Evolutionary conservation across 2,113 vertebrate species (phyloP).

Genomic region (Heptranchias perlo): DNA sequence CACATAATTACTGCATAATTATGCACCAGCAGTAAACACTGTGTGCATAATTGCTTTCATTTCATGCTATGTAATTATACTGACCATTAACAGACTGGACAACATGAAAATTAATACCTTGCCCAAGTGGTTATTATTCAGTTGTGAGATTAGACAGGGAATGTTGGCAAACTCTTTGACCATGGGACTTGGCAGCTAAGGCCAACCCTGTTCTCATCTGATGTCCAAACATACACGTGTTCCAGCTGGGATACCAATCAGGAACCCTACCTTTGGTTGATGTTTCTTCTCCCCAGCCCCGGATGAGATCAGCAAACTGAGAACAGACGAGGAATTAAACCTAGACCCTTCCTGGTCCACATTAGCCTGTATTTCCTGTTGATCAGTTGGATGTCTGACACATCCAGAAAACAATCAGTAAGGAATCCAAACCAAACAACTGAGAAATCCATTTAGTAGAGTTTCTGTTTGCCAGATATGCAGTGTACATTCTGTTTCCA

Average conservation of each 20-base stretch:
- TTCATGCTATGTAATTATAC: not conserved
- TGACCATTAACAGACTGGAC: constrained; percentile 29
- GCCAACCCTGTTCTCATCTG: not conserved
- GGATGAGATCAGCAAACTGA: not conserved
- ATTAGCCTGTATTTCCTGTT: not conserved
- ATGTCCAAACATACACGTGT: too few relatives aligned
- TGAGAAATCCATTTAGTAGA: not conserved
- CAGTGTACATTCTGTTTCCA: not conserved
- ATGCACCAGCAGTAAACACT: not conserved
- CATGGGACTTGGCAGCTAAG: not conserved
- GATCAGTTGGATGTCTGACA: not conserved
- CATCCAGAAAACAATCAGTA: too few relatives aligned
- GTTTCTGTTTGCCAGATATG: not conserved
- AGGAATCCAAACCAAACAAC: not conserved
- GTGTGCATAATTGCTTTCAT: constrained; percentile 25
- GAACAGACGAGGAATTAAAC: not conserved
- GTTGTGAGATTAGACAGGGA: not conserved
- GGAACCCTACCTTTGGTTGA: not conserved
- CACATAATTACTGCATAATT: constrained; percentile 14
- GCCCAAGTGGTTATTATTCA: constrained; percentile 3
- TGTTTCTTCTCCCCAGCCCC: not conserved
- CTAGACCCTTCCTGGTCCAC: not conserved
- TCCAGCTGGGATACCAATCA: not conserved
- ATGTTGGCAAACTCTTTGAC: not conserved
- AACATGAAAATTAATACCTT: constrained; percentile 34